phyloP scores from a whole-genome alignment of 2,888 invertebrate species.

The Patella pellucida region DNA sequence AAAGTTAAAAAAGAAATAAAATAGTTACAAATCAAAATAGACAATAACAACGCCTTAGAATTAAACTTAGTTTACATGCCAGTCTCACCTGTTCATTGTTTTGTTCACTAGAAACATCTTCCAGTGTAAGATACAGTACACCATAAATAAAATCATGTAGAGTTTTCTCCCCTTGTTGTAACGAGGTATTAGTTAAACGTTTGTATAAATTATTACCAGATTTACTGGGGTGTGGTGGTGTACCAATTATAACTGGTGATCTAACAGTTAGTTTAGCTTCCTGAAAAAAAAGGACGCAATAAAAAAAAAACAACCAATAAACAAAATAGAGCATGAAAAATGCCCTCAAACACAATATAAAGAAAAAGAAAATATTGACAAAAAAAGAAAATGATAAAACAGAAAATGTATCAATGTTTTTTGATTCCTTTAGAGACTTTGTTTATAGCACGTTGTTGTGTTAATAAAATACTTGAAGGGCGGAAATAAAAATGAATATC shows the following conservation, averaged over 20 bases:
- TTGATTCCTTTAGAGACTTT: too few relatives aligned
- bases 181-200: slow-evolving; percentile 27
- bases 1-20: background rate
- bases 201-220: slow-evolving; percentile 34
- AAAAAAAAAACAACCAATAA: background rate
- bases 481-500: too few relatives aligned
- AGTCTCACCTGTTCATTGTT: slow-evolving; percentile 27
- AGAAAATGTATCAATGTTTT: too few relatives aligned
- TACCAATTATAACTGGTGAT: slow-evolving; percentile 59
- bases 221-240: slow-evolving; percentile 39
- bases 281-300: slow-evolving; percentile 14
- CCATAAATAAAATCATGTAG: slow-evolving; percentile 43
- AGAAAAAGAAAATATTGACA: too few relatives aligned
- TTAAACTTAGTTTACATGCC: too few relatives aligned
- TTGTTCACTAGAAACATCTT: slow-evolving; percentile 39
- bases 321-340: too few relatives aligned
- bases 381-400: too few relatives aligned
- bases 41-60: background rate
- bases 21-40: background rate
- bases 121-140: slow-evolving; percentile 58
- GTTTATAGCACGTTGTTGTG: too few relatives aligned
- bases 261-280: slow-evolving; percentile 56
- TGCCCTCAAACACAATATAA: too few relatives aligned
- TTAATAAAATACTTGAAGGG: too few relatives aligned
- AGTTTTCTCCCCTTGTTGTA: slow-evolving; percentile 29